Percentiles rank a stretch among this genome's conserved stretches.
Evolutionary conservation across 2,113 vertebrate genomes (phyloP).

Genomic region (Genyomyrus donnyi): DNA sequence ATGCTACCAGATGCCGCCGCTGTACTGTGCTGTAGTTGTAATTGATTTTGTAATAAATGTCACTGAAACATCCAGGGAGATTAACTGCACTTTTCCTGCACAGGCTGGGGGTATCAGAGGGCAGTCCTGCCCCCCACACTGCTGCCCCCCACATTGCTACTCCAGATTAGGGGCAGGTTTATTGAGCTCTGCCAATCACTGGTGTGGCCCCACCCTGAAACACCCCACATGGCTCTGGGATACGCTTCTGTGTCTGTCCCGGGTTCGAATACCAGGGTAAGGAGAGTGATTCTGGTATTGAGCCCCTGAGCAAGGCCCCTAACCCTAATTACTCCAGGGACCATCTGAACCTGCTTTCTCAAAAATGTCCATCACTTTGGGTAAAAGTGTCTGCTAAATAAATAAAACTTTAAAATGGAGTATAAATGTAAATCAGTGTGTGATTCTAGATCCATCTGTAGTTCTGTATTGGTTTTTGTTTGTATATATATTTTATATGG

Average conservation of each 20-base stretch:
- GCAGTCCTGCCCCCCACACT: neutral
- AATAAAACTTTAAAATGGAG: neutral
- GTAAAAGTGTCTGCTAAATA: neutral
- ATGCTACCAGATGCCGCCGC: slow-evolving; percentile 33
- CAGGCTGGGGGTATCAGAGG: neutral
- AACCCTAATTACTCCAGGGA: neutral
- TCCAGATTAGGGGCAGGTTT: neutral
- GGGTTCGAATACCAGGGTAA: neutral
- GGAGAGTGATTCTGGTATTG: neutral
- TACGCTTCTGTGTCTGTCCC: neutral
- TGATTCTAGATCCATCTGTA: neutral
- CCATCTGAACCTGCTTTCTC: neutral
- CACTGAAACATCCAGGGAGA: slow-evolving; percentile 17
- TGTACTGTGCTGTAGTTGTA: slow-evolving; percentile 24
- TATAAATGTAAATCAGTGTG: neutral
- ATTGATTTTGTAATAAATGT: slow-evolving; percentile 42
- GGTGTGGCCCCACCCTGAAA: neutral
- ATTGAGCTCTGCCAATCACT: neutral
- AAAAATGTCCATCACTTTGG: neutral
- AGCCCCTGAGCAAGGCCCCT: neutral
- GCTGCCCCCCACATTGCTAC: neutral
- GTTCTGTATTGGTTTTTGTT: neutral
- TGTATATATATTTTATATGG: neutral
- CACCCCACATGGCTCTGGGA: neutral
- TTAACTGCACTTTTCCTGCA: slow-evolving; percentile 9